Percentiles rank a stretch among this genome's conserved stretches.
These are phyloP conservation scores for Leiothrix lutea DNA, from an alignment of 2,113 vertebrate genomes.

Conservation along the genomic window DNA sequence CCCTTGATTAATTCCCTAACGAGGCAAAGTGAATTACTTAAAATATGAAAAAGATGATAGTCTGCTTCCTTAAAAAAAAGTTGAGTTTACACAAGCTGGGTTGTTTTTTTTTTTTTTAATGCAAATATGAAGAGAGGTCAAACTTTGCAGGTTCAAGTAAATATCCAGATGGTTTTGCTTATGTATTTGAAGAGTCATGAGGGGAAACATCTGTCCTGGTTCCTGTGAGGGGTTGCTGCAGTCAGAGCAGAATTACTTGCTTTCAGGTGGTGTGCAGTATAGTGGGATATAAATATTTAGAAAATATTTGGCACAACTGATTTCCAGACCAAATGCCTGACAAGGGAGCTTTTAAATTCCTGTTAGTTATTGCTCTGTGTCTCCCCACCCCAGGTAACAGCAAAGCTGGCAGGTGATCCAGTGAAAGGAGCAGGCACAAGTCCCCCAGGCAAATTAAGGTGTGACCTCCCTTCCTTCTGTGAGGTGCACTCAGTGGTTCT, in stretches of 20 bases:
- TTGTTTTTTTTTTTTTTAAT: rapidly evolving
- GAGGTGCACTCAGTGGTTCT: background rate
- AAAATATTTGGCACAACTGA: background rate
- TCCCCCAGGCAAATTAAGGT: background rate
- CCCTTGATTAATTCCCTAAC: constrained; percentile 20
- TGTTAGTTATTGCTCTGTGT: background rate
- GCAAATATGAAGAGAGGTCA: constrained; percentile 8
- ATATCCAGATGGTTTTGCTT: constrained; percentile 56
- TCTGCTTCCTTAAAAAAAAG: background rate
- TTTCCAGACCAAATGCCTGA: background rate
- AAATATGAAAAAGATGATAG: background rate
- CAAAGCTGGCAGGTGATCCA: background rate
- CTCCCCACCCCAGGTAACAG: background rate
- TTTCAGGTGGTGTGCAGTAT: background rate
- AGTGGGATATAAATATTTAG: background rate
- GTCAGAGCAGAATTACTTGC: background rate
- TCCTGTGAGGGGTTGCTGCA: constrained; percentile 5
- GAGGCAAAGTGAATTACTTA: background rate
- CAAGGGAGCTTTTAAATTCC: background rate
- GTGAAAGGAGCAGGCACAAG: background rate
- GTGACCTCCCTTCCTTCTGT: background rate
- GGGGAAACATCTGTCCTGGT: constrained; percentile 54
- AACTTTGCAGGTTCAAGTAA: background rate
- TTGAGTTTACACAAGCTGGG: background rate
- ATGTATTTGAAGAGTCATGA: constrained; percentile 2